Base-by-base conservation (phyloP, 2,888 invertebrate genomes). In the Caenorhabditis sp. region DNA sequence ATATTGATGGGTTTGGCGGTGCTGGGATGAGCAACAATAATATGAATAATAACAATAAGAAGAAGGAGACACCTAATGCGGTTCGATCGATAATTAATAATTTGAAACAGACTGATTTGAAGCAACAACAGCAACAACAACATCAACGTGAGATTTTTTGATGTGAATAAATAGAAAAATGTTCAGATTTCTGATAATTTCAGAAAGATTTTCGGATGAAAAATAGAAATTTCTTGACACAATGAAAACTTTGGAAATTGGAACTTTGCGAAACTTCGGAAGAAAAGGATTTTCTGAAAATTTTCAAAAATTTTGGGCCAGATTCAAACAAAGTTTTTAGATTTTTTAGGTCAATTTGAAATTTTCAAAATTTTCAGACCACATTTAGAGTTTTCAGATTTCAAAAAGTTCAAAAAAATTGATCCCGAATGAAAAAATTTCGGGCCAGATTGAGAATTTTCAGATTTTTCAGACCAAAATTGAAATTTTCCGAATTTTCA, bases 51-150 rank as follows among this genome's bases (percentile, higher is more conserved):
- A 50, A 12, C 57, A 59, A 24, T 17, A 63, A 67, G 19, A 65
- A 69, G 60, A 73, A 73, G 49, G 62, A 69, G 23, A 53, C 57
- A 17, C 55, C 53, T 0, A 68, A 70, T 27, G 61, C 76, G 0
- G 76, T 79, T 31, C 50, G 67, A 19, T 67, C 76, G 10, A 79
- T 79, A 23, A 79, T 79, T 62, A 79, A 79, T 61, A 79, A 79
- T 66, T 53, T 79, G 64, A 79, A 76, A 53, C 43, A 43, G 14
- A 66, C 76, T 54, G 66, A 69, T 50, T 57, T 62, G 43, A 31
- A 36, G 4, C 62, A 70, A 21, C 60, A 70, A 50, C 70, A 65
- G 14, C 43, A 43, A 43, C 12, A 17, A 31, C 31, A 31, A 31
- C 31, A 61, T 59, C 26, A 8, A 23, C 17, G 31, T 31, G 31